Conservation (phyloP, 2,113 vertebrate species). For the Microcebus tavaratra region DNA sequence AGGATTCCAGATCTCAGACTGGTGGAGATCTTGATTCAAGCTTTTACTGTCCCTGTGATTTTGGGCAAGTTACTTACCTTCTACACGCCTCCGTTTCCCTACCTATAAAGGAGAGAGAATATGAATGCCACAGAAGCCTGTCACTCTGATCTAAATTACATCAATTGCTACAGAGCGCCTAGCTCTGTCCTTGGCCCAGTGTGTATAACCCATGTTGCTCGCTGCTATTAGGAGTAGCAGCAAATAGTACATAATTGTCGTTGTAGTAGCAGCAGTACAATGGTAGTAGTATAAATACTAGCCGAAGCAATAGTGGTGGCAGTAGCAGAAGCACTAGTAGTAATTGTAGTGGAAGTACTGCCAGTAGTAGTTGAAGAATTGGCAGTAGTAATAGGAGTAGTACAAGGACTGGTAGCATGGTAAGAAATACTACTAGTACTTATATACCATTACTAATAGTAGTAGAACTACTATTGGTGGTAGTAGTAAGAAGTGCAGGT, state of each 20-base stretch:
- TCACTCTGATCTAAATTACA: no score
- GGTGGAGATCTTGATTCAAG: not conserved
- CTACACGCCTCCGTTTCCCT: not conserved
- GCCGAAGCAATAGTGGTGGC: rapidly evolving
- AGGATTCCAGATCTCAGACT: not conserved
- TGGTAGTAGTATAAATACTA: not conserved
- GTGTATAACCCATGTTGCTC: no score
- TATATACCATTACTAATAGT: not conserved
- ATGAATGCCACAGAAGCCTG: not conserved
- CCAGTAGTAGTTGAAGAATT: rapidly evolving
- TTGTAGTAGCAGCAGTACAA: rapidly evolving
- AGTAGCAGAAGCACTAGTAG: no score
- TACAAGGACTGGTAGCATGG: not conserved
- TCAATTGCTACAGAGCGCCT: rapidly evolving
- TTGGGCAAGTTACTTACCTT: not conserved
- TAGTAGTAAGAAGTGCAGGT: no score
- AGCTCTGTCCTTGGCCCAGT: not conserved
- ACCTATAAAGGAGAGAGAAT: not conserved
- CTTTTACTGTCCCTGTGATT: not conserved
- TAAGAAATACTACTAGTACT: not conserved
- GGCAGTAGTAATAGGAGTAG: not conserved
- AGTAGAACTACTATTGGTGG: not conserved
- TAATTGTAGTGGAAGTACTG: not conserved
- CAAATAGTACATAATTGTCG: rapidly evolving
- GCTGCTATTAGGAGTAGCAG: not conserved